phyloP scores from a whole-genome alignment of 2,888 invertebrate genomes.

The Acronicta alni region DNA sequence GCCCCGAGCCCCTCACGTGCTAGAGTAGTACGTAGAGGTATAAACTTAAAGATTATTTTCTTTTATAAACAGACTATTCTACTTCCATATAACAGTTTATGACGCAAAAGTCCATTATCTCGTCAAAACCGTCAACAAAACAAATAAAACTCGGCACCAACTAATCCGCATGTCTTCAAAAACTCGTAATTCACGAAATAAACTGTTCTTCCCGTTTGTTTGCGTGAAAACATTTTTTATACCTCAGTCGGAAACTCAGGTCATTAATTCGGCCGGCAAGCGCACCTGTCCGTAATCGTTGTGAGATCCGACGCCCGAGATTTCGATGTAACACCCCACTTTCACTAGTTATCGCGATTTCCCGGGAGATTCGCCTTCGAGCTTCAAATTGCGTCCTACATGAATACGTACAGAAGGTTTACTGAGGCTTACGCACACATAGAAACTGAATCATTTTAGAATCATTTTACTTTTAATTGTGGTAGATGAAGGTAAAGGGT shows the following conservation, averaged over 20 bases:
- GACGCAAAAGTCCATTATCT: conserved; percentile 21
- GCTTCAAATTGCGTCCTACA: conserved; percentile 41
- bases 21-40: too few relatives aligned
- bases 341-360: conserved; percentile 61
- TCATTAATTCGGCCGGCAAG: conserved; percentile 63
- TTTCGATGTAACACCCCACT: conserved; percentile 56
- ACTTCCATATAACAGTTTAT: conserved; percentile 29
- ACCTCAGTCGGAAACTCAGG: conserved; percentile 47
- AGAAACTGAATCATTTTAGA: neutral
- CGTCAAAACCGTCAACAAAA: conserved; percentile 29
- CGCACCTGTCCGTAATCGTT: conserved; percentile 68
- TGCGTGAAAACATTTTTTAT: conserved; percentile 56
- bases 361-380: conserved; percentile 42
- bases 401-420: conserved; percentile 14
- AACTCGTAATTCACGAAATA: conserved; percentile 55
- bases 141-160: conserved; percentile 46
- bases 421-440: neutral
- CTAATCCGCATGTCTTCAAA: conserved; percentile 53
- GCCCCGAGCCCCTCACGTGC: too few relatives aligned
- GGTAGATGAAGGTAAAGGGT: too few relatives aligned
- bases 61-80: conserved; percentile 16
- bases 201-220: conserved; percentile 53
- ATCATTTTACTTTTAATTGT: neutral
- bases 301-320: conserved; percentile 54
- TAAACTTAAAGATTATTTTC: conserved; percentile 7